Conservation (phyloP, 2,113 vertebrate genomes). For the Cavia porcellus region DNA sequence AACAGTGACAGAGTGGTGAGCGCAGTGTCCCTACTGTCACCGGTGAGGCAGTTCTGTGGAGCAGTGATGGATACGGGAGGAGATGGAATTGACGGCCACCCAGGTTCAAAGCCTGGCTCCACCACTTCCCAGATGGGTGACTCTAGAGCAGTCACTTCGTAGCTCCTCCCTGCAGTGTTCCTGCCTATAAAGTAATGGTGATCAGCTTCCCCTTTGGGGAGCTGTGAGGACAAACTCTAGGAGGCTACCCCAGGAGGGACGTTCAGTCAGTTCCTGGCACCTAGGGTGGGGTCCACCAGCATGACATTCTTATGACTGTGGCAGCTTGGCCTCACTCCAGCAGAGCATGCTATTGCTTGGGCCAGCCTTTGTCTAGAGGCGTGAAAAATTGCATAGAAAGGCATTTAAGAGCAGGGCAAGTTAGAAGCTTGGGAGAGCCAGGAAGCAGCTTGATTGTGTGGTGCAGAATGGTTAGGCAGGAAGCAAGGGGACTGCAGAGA, state of each 20-base stretch:
- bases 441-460: conserved; percentile 45
- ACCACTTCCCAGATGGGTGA: background rate
- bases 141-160: background rate
- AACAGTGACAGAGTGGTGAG: background rate
- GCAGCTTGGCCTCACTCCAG: background rate
- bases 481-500: conserved; percentile 18
- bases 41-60: background rate
- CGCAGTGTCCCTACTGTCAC: background rate
- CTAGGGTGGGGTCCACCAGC: background rate
- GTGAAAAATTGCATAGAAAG: conserved; percentile 23
- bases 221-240: background rate
- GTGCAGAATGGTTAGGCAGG: background rate
- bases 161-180: background rate
- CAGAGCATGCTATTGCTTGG: background rate
- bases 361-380: background rate
- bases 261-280: background rate
- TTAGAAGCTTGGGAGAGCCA: background rate
- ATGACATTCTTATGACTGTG: background rate
- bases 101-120: background rate
- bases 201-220: background rate
- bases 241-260: background rate
- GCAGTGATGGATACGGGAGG: background rate
- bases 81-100: background rate
- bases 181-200: background rate
- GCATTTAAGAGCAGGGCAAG: background rate